Base-by-base conservation (phyloP, 2,888 invertebrate genomes). In the Archips xylosteana region DNA sequence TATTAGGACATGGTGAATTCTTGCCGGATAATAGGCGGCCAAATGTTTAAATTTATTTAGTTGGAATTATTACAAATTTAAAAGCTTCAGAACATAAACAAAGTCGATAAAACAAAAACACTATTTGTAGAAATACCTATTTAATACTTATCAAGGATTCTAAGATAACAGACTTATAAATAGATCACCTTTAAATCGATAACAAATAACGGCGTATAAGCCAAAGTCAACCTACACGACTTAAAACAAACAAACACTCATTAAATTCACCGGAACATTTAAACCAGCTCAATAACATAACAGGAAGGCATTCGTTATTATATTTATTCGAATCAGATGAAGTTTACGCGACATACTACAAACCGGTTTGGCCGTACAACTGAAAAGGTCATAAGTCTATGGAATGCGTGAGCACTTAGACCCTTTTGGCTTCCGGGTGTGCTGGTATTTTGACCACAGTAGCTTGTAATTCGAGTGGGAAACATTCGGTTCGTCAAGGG, bases 231-330 rank as follows among this genome's bases (percentile, higher is more conserved):
- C 57, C 57, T 32, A 57, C 57, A 57, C 54, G 15, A 12, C 12
- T 32, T 12, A 10, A 57, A 57, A 57, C 32, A 57, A 32, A 57
- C 66, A 67, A 32, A 57, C 36, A 60, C 60, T 64, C 34, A 71
- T 65, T 45, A 64, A 42, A 49, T 32, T 65, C 60, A 67, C 42
- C 63, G 63, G 63, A 60, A 74, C 49, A 70, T 49, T 59, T 36
- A 47, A 64, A 69, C 68, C 39, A 70, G 54, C 59, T 51, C 64
- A 74, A 64, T 74, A 67, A 54, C 60, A 49, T 64, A 65, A 70
- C 70, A 74, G 74, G 74, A 74, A 74, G 74, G 65, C 70, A 65
- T 74, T 70, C 39, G 36, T 72, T 69, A 69, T 64, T 74, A 65
- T 65, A 51, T 74, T 70, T 74, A 74, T 74, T 70, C 59, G 74